Evolutionary conservation across 2,888 invertebrate species (phyloP).

Genomic region (Agrotis clavis): DNA sequence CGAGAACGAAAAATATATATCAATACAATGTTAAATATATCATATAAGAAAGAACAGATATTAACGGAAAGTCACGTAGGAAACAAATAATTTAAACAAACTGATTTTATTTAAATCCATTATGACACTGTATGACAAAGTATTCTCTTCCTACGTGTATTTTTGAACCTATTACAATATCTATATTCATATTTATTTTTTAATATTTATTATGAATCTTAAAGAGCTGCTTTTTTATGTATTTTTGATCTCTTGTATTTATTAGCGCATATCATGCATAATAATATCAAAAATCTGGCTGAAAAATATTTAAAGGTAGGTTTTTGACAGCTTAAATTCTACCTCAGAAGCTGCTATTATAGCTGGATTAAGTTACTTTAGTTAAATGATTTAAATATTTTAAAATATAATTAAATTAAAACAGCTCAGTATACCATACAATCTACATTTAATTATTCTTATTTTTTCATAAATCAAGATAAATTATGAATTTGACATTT

Average conservation of each 20-base stretch:
- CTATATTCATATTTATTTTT: constrained; percentile 17
- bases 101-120: constrained; percentile 76
- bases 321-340: neutral
- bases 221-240: constrained; percentile 32
- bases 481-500: too few species aligned
- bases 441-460: too few species aligned
- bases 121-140: constrained; percentile 80
- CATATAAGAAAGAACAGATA: constrained; percentile 72
- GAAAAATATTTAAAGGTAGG: neutral
- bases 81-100: constrained; percentile 80
- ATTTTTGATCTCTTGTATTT: constrained; percentile 40
- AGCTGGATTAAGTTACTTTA: neutral
- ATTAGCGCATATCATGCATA: neutral
- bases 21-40: constrained; percentile 65
- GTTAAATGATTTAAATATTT: neutral
- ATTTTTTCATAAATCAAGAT: too few species aligned
- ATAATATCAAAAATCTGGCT: neutral
- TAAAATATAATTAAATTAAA: neutral
- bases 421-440: too few species aligned
- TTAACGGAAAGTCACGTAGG: constrained; percentile 82
- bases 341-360: neutral
- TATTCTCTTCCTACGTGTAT: constrained; percentile 65
- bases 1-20: constrained; percentile 53
- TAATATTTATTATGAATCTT: constrained; percentile 7
- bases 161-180: constrained; percentile 57